Base-by-base conservation (phyloP, 2,888 invertebrate genomes). In the Eupithecia insigniata region DNA sequence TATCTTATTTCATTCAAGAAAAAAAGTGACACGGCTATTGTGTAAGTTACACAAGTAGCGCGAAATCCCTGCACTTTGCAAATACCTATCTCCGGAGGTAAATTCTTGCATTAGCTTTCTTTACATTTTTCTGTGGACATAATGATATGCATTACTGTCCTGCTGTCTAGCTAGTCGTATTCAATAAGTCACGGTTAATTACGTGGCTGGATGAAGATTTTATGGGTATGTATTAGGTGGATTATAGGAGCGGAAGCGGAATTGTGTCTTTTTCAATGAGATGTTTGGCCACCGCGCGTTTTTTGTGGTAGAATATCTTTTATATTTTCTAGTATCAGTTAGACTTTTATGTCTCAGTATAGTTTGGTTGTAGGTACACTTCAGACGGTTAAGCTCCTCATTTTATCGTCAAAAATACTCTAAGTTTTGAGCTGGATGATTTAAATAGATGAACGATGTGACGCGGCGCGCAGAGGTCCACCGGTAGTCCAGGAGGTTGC, bases 141-240 rank as follows among this genome's bases (percentile, higher is more conserved):
- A 74, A 74, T 82, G 81, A 83, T 86, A 85, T 87, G 69, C 87
- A 86, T 90, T 92, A 90, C 81, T 81, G 78, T 79, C 58, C 51
- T 61, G 51, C 18, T 62, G 67, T 67, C 80, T 87, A 86, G 85
- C 85, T 12, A 86, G 82, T 81, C 87, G 90, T 88, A 87, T 90
- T 90, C 88, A 88, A 90, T 90, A 90, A 90, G 91, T 87, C 84
- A 83, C 87, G 84, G 85, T 89, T 87, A 89, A 89, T 92, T 92
- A 89, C 36, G 36, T 64, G 64, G 34, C 34, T 36, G 64, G 74
- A 76, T 69, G 66, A 89, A 34, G 55, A 55, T 55, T 55, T 26
- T 22, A 22, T 26, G 26, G 55, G 55, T 55, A 14, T 55, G 22
- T 55, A 1, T 51, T 22, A 51, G 22, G 51, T 51, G 51, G 55